A percentile compares a stretch with the other conserved stretches of the same genome.
Conservation (phyloP, 2,113 vertebrate genomes). For the Mionectes macconnelli region DNA sequence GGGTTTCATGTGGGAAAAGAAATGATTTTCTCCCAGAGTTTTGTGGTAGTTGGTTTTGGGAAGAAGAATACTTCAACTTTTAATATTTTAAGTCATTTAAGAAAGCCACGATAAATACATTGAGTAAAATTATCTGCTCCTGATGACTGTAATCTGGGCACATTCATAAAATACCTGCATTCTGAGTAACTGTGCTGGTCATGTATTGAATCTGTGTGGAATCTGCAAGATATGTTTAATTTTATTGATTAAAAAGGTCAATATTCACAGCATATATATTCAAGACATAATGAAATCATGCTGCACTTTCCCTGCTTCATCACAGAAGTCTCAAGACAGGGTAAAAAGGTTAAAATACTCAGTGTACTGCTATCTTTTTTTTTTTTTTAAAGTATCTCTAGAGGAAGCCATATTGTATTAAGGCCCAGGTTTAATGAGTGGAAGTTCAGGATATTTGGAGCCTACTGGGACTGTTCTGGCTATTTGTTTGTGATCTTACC, state of each 20-base stretch:
- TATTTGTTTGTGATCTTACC: background rate
- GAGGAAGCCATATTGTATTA: background rate
- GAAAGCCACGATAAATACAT: background rate
- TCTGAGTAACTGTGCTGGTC: background rate
- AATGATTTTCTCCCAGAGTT: slow-evolving; percentile 12
- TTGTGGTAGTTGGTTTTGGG: background rate
- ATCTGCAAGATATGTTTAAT: slow-evolving; percentile 30
- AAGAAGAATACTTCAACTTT: background rate
- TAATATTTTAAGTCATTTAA: background rate
- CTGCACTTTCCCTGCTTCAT: background rate
- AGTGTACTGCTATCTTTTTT: too few species aligned
- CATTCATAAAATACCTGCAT: background rate
- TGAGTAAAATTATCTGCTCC: background rate
- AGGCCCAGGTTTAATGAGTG: background rate
- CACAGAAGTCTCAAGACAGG: background rate
- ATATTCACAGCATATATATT: background rate
- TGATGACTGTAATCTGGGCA: background rate
- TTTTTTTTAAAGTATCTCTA: background rate
- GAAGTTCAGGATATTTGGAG: background rate
- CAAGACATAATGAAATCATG: background rate
- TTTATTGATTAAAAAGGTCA: background rate
- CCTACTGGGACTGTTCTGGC: background rate
- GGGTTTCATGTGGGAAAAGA: slow-evolving; percentile 59
- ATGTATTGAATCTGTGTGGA: background rate
- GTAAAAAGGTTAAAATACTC: background rate